phyloP scores from a whole-genome alignment of 2,888 invertebrate species.

The Pimpla rufipes region DNA sequence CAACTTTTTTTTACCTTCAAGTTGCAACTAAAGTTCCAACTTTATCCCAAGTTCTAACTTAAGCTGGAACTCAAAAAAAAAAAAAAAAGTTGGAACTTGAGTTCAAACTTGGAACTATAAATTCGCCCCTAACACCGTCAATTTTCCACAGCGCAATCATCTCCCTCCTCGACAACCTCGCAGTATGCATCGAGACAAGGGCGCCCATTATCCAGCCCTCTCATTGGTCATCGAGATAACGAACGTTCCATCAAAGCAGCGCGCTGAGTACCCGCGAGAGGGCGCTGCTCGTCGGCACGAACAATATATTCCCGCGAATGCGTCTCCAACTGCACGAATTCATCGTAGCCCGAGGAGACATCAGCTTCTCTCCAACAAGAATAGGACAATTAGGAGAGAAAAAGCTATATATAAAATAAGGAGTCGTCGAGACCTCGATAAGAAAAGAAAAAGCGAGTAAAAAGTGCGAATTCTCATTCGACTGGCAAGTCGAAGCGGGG shows the following conservation, averaged over 20 bases:
- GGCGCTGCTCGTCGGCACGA: neutral
- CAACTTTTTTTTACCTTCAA: too few relatives aligned
- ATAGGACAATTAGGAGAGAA: conserved; percentile 64
- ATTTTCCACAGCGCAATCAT: too few relatives aligned
- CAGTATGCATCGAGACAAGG: too few relatives aligned
- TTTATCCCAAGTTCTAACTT: too few relatives aligned
- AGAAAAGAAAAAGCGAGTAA: conserved; percentile 9
- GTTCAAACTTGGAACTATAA: too few relatives aligned
- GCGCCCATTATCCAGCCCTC: neutral
- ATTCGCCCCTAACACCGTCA: too few relatives aligned
- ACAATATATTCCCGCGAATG: neutral
- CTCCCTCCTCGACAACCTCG: too few relatives aligned
- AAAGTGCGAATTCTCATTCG: conserved; percentile 42
- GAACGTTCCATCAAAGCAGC: neutral
- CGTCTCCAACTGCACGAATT: conserved; percentile 29
- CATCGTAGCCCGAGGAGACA: neutral
- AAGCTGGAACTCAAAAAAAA: too few relatives aligned
- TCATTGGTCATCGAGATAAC: neutral
- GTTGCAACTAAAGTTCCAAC: too few relatives aligned
- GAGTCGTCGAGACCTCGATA: conserved; percentile 12
- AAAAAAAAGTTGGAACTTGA: too few relatives aligned
- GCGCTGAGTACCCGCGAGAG: neutral
- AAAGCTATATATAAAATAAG: neutral
- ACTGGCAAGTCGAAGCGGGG: conserved; percentile 20
- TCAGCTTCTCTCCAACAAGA: conserved; percentile 49